Evolutionary conservation across 2,888 invertebrate genomes (phyloP).

Genomic region (Idaea biselata): DNA sequence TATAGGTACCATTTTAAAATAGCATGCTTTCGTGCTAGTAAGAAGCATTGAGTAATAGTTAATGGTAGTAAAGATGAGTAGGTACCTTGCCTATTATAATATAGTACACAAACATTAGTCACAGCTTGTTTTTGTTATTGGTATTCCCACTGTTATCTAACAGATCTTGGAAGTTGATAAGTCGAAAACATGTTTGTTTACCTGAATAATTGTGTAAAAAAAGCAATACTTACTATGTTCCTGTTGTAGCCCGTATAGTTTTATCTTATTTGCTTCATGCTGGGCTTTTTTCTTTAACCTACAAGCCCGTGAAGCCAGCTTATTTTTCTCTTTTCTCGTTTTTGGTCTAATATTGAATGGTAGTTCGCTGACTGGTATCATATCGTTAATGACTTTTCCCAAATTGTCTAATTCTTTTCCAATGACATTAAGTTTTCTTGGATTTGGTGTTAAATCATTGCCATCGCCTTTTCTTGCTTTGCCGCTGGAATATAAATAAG

Average conservation of each 20-base stretch:
- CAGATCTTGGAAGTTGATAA: neutral
- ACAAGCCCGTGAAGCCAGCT: constrained; percentile 97
- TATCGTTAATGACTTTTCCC: constrained; percentile 94
- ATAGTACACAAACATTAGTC: neutral
- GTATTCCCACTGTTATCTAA: neutral
- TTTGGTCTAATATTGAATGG: constrained; percentile 94
- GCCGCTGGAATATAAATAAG: constrained; percentile 77
- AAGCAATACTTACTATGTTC: constrained; percentile 91
- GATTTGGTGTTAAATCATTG: constrained; percentile 97
- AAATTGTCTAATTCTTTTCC: constrained; percentile 96
- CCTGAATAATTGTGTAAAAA: neutral
- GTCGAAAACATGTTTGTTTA: neutral
- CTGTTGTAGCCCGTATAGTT: constrained; percentile 94
- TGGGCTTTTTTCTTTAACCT: constrained; percentile 99
- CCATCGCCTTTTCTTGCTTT: constrained; percentile 98
- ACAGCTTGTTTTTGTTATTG: neutral
- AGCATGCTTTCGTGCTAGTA: too few species aligned
- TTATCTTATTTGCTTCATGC: constrained; percentile 98
- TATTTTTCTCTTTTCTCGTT: constrained; percentile 98
- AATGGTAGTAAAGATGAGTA: too few species aligned
- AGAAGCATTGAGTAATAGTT: too few species aligned
- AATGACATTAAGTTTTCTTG: constrained; percentile 93
- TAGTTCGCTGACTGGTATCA: constrained; percentile 96
- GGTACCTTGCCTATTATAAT: neutral
- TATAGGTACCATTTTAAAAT: too few species aligned